Conservation (phyloP, 2,113 vertebrate genomes). For the Neofelis nebulosa region DNA sequence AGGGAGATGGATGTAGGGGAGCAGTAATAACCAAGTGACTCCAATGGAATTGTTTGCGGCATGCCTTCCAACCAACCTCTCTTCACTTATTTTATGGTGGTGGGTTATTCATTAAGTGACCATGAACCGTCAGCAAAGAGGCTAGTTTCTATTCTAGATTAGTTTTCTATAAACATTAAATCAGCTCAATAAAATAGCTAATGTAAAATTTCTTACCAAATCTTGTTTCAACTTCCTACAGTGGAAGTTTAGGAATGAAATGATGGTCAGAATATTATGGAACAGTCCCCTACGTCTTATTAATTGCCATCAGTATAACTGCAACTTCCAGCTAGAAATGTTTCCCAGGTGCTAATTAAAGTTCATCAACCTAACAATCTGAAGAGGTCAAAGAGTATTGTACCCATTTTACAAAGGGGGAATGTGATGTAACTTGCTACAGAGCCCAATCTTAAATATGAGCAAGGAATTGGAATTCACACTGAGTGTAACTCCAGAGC, state of each 20-base stretch:
- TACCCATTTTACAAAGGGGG: neutral
- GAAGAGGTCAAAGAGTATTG: neutral
- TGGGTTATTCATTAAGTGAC: constrained; percentile 26
- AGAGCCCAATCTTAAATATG: neutral
- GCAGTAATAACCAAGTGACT: neutral
- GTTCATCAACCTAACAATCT: neutral
- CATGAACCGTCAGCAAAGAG: neutral
- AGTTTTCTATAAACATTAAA: constrained; percentile 19
- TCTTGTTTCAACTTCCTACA: neutral
- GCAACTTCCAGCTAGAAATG: neutral
- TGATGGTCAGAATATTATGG: neutral
- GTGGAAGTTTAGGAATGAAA: neutral
- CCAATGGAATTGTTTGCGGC: neutral
- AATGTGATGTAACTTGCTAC: neutral
- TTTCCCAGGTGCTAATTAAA: constrained; percentile 9
- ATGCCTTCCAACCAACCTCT: neutral
- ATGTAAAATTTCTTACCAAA: neutral
- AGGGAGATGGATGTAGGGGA: neutral
- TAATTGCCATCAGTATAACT: neutral
- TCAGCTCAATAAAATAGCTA: neutral
- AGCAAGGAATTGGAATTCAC: neutral
- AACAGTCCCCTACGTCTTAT: neutral
- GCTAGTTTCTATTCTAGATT: neutral
- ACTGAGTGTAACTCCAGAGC: neutral
- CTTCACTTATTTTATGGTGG: neutral